Conservation (phyloP, 2,797 vertebrate genomes). For the Geotria australis region DNA sequence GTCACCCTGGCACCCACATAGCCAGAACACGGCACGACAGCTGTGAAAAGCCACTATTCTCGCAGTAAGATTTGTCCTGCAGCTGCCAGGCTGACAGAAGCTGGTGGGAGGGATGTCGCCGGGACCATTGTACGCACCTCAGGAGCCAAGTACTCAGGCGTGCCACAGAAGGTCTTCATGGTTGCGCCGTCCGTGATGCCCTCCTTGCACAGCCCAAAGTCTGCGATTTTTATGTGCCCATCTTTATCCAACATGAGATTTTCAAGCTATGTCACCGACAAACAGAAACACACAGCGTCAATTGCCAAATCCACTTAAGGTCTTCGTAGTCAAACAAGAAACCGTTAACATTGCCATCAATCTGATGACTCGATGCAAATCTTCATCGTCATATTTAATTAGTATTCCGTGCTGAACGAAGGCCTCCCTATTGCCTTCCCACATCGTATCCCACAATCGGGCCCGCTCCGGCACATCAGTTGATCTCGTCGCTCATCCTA, state of each 20-base stretch:
- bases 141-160: slow-evolving; percentile 66
- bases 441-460: too few relatives aligned
- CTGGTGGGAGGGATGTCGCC: neutral
- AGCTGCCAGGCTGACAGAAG: too few relatives aligned
- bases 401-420: too few relatives aligned
- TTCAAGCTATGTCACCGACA: slow-evolving; percentile 26
- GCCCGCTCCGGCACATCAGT: too few relatives aligned
- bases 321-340: slow-evolving; percentile 11
- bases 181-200: slow-evolving; percentile 65
- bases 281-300: too few relatives aligned
- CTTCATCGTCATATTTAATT: too few relatives aligned
- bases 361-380: too few relatives aligned
- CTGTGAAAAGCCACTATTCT: neutral
- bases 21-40: neutral
- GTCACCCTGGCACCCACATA: too few relatives aligned
- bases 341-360: neutral
- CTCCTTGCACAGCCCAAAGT: slow-evolving; percentile 86
- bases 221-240: slow-evolving; percentile 78
- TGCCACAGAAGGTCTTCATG: slow-evolving; percentile 86
- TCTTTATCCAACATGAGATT: slow-evolving; percentile 89
- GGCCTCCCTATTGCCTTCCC: too few relatives aligned
- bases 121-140: slow-evolving; percentile 20
- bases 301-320: slow-evolving; percentile 7
- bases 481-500: too few relatives aligned
- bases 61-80: neutral